Evolutionary conservation across 2,113 vertebrate genomes (phyloP), one percentile per base, ranked within the genome.

Genomic region (Petromus typicus): DNA sequence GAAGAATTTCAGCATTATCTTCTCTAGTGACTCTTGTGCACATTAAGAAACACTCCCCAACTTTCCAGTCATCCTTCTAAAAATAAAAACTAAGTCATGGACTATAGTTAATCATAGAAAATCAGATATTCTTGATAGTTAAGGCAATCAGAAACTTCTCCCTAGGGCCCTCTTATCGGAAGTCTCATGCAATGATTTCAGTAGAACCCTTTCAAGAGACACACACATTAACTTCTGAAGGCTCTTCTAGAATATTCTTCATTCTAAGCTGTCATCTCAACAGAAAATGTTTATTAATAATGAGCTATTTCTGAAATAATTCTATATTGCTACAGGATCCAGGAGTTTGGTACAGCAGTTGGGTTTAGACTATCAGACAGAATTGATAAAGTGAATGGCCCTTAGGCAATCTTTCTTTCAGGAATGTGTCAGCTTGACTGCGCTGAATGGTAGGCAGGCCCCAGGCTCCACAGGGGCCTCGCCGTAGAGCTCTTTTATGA

Each of bases 61-160:
- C 43, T 93, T 81, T 86, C 43, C 63, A 86, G 43, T 63, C 40
- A 64, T 87, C 43, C n/a, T 82, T 37, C 32, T 43, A 76, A 75
- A 92, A 89, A 54, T 37, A 43, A 86, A 94, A 90, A 61, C 7
- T 17, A 88, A 84, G 54, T 59, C n/a, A 89, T 37, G 66, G 5
- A 48, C 22, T 85, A 92, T 86, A 84, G 67, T 27, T 86, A 66
- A 89, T 89, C 43, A 73, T 23, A 37, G 40, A 90, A 67, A 40
- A 89, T 9, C 3, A 86, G 69, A 67, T 73, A 88, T n/a, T 89
- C 67, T 86, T 64, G 40, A 30, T 75, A 40, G 40, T 92, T 89
- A 79, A 67, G 25, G 88, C 87, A 82, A 63, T 84, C 37, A 66
- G 59, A 95, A 90, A 95, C 86, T 66, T 96, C 76, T 90, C 32